Percentiles rank a stretch among this genome's conserved stretches.
Conservation (phyloP, 2,797 vertebrate genomes). For the Micromesistius poutassou region DNA sequence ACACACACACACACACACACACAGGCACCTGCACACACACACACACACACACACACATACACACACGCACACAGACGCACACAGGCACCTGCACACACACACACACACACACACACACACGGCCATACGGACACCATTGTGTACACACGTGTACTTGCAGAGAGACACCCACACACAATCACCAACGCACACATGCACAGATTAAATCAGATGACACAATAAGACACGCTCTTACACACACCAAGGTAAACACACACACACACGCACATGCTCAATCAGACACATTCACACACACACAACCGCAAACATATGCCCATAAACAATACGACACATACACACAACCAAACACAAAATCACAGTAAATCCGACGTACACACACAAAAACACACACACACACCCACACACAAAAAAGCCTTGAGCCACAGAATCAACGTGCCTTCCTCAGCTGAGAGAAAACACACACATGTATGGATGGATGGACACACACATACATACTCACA, state of each 20-base stretch:
- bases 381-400: not conserved
- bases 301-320: not conserved
- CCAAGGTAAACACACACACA: conserved; percentile 43
- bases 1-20: not conserved
- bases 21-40: not conserved
- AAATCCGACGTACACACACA: not conserved
- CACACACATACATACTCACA: conserved; percentile 39
- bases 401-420: no score
- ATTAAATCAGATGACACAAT: conserved; percentile 1
- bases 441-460: conserved; percentile 52
- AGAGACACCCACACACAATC: no score
- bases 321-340: no score
- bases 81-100: no score
- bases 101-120: not conserved
- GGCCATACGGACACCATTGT: not conserved
- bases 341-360: not conserved
- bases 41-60: not conserved
- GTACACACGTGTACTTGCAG: no score
- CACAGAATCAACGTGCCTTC: conserved; percentile 76
- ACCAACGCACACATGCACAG: no score
- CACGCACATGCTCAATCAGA: conserved; percentile 22
- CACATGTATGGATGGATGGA: conserved; percentile 12
- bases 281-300: conserved; percentile 26
- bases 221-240: conserved; percentile 19
- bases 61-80: not conserved